Evolutionary conservation across 2,797 vertebrate species (phyloP), one percentile per base, ranked within the genome.

Genomic region (Nannoperca australis): DNA sequence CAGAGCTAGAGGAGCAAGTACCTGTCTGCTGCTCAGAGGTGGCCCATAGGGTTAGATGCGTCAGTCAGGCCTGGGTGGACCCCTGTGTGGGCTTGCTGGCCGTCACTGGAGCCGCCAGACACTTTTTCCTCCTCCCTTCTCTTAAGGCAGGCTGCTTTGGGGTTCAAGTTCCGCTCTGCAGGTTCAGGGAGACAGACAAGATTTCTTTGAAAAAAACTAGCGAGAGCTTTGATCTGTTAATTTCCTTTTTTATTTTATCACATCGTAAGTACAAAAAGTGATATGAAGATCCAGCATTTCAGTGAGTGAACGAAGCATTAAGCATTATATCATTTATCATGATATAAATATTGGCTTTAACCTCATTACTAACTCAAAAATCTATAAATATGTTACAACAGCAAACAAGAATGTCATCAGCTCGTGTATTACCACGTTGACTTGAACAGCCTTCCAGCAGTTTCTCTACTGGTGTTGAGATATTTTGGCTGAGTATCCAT

Each of bases 121-220:
- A 96, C 96, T 94, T 99, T 99, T 90, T 99, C 98, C 94, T 98
- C 97, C 95, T 99, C 98, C 92, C 98, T 96, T 93, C 98, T 97
- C 92, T 99, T 99, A 95, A 99, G 98, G 95, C 98, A 99, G 96
- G 98, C 98, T 91, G 98, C 97, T 98, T 99, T 99, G 91, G 98
- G 98, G 93, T 99, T 99, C 81, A 99, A 90, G 92, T 99, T 99
- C 84, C 98, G 93, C 92, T 99, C 98, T 99, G 94, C 8, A 83
- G 89, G 9, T 61, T 54, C 22, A 75, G 5, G 87, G 7, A 75
- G 17, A 79, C 24, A 22, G 4, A 17, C 7, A 10, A 27, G 0
- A 59, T 45, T 47, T 24, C 3, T 34, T 47, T 27, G 2, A 74
- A 32, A 3, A 68, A 27, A 63, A 45, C 32, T 0, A 49, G 20